Conservation (phyloP, 2,888 invertebrate species). For the Drosophila atripex region DNA sequence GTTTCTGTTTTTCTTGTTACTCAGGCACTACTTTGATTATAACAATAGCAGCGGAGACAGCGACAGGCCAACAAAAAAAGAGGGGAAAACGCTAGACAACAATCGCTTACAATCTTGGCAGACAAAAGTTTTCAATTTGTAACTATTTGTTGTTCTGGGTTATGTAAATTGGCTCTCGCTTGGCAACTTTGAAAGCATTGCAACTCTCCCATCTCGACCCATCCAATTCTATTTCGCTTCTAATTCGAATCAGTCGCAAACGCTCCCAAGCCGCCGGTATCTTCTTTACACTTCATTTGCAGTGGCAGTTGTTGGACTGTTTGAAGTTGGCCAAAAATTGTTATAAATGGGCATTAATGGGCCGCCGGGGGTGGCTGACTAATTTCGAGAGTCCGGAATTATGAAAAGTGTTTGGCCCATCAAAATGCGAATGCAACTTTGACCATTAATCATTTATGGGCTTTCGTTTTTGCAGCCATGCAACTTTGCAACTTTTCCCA, state of each 20-base stretch:
- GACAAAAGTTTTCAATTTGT: slow-evolving; percentile 76
- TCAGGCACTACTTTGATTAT: slow-evolving; percentile 73
- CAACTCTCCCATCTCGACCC: slow-evolving; percentile 44
- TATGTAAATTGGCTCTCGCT: slow-evolving; percentile 71
- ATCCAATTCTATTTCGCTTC: slow-evolving; percentile 16
- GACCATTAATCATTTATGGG: slow-evolving; percentile 79
- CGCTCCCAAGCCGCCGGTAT: slow-evolving; percentile 38
- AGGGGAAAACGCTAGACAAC: slow-evolving; percentile 56
- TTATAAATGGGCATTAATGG: slow-evolving; percentile 69
- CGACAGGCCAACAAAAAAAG: slow-evolving; percentile 2
- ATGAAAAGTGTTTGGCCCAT: slow-evolving; percentile 64
- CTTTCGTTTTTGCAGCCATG: slow-evolving; percentile 43
- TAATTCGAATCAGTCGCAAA: slow-evolving; percentile 11
- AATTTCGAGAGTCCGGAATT: slow-evolving; percentile 64
- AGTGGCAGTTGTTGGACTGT: slow-evolving; percentile 52
- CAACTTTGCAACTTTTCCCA: slow-evolving; percentile 38
- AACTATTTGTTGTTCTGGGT: slow-evolving; percentile 78
- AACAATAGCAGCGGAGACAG: slow-evolving; percentile 60
- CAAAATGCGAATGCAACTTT: slow-evolving; percentile 58
- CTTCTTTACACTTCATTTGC: slow-evolving; percentile 74
- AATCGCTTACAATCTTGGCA: slow-evolving; percentile 78
- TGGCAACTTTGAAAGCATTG: slow-evolving; percentile 61
- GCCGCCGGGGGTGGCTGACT: slow-evolving; percentile 40
- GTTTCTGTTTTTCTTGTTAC: slow-evolving; percentile 68
- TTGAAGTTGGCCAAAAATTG: slow-evolving; percentile 56